A percentile compares a stretch with the other conserved stretches of the same genome.
These are phyloP conservation scores for Coenonympha glycerion DNA, from an alignment of 2,888 invertebrate genomes.

Conservation along the genomic window DNA sequence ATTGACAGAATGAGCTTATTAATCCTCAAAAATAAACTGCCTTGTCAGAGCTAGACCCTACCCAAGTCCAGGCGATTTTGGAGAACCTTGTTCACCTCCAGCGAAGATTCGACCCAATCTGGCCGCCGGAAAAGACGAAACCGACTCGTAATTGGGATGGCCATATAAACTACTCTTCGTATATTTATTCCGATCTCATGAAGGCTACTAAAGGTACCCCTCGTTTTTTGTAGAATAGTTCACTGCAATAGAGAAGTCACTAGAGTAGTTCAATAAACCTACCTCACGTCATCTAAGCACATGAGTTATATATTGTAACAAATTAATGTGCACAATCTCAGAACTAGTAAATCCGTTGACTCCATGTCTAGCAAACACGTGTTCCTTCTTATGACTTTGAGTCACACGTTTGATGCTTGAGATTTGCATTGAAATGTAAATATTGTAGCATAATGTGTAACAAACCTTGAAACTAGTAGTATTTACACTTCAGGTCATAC, in stretches of 20 bases:
- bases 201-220: slow-evolving; percentile 61
- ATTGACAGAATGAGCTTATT: slow-evolving; percentile 40
- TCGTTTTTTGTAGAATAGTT: slow-evolving; percentile 32
- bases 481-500: not conserved
- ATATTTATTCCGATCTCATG: slow-evolving; percentile 57
- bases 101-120: slow-evolving; percentile 56
- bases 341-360: slow-evolving; percentile 8
- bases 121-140: slow-evolving; percentile 52
- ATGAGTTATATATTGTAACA: too few species aligned
- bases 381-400: slow-evolving; percentile 7
- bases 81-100: slow-evolving; percentile 54
- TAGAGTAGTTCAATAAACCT: not conserved
- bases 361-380: not conserved
- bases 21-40: slow-evolving; percentile 43
- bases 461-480: slow-evolving; percentile 21
- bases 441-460: too few species aligned
- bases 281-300: slow-evolving; percentile 8
- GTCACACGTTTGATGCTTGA: slow-evolving; percentile 15
- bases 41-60: slow-evolving; percentile 66
- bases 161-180: slow-evolving; percentile 50
- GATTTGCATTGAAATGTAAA: slow-evolving; percentile 14
- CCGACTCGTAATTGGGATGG: slow-evolving; percentile 54
- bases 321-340: slow-evolving; percentile 3
- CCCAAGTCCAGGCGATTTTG: slow-evolving; percentile 65
- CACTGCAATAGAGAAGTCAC: slow-evolving; percentile 7